Evolutionary conservation across 1,140 invertebrate genomes (phyloP), one percentile per base, ranked within the genome.

Genomic region (Drosophila rhopaloa): DNA sequence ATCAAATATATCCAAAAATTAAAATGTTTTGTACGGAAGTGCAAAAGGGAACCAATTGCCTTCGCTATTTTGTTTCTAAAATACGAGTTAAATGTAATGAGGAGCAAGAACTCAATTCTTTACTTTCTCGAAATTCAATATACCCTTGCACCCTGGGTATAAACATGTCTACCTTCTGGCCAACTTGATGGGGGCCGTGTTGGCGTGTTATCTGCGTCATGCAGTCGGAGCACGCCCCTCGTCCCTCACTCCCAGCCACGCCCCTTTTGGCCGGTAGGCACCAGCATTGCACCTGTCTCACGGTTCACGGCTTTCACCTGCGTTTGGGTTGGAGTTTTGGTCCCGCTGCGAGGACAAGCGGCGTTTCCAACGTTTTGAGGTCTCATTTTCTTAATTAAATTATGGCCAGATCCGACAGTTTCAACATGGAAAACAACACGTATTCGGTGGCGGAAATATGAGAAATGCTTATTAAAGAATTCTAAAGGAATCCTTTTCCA

Each of bases 301-400:
- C 43, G 46, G 62, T 41, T 56, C 53, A 53, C 43, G 60, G 51
- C 51, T 48, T 66, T 46, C 41, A 14, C 74, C 43, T 56, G 53
- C 35, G 62, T 27, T 48, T 57, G 57, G 43, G 65, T 24, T 41
- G 50, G 38, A 54, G 46, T 59, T 46, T 54, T 37, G 67, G 47
- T 40, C 32, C 35, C 32, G n/a, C 29, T 29, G 48, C 38, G 43
- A 62, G 67, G 57, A 72, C 67, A 55, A 50, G 48, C 68, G 46
- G 78, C 70, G 65, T 63, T 75, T 72, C 66, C 76, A 53, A 32
- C 54, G 63, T 78, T 89, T 89, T 89, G 84, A 89, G 84, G 84
- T 83, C 84, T 89, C 84, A 89, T 89, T 89, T 89, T 89, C 81
- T 76, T 89, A 89, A 89, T 89, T 89, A 89, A 89, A 89, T 89